Percentiles rank a stretch among this genome's conserved stretches.
These are phyloP conservation scores for Anas bahamensis DNA, from an alignment of 2,797 vertebrate genomes.

Conservation along the genomic window DNA sequence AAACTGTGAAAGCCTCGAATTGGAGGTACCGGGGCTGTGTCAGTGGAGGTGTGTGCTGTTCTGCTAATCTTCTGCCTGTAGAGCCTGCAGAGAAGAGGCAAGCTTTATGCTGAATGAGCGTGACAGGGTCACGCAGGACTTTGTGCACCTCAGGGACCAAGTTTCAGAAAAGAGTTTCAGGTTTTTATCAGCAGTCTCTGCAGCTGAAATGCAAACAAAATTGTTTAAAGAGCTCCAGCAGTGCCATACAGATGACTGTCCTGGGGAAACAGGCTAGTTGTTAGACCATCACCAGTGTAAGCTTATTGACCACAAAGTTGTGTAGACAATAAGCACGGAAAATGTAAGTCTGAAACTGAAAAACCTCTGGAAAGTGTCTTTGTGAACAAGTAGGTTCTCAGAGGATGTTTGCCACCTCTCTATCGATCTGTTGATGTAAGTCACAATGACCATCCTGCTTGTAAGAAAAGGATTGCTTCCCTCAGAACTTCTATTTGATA, in stretches of 20 bases:
- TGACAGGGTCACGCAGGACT: not conserved
- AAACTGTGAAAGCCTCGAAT: not conserved
- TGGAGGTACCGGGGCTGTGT: not conserved
- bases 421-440: constrained; percentile 31
- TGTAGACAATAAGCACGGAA: constrained; percentile 8
- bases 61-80: not conserved
- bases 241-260: not conserved
- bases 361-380: not conserved
- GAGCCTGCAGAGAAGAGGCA: not conserved
- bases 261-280: not conserved
- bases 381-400: not conserved
- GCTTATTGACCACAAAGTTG: constrained; percentile 26
- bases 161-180: constrained; percentile 6
- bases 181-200: not conserved
- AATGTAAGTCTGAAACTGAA: not conserved
- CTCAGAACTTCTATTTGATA: not conserved
- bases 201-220: constrained; percentile 1
- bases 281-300: not conserved
- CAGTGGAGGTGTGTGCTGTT: not conserved
- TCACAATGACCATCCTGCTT: not conserved
- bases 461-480: constrained; percentile 14
- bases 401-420: constrained; percentile 27
- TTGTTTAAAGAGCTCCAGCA: constrained; percentile 7
- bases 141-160: not conserved
- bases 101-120: not conserved